Percentiles rank a stretch among this genome's conserved stretches.
Conservation (phyloP, 2,888 invertebrate genomes). For the Hofmannophila pseudospretella region DNA sequence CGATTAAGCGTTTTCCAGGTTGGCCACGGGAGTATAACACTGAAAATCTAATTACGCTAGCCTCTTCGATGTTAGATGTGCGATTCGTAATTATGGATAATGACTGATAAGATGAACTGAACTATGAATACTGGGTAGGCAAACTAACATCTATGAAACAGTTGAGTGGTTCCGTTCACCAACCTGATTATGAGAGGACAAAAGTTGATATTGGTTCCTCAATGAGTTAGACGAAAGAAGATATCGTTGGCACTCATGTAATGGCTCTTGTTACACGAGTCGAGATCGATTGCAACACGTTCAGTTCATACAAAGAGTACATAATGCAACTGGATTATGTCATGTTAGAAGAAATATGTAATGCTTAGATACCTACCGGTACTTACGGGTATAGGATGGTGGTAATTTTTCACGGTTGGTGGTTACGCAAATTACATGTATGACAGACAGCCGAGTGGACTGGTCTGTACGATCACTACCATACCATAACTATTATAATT, state of each 20-base stretch:
- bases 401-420: slow-evolving; percentile 43
- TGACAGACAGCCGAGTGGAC: slow-evolving; percentile 18
- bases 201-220: slow-evolving; percentile 15
- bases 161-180: not conserved
- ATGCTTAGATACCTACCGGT: no score
- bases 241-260: slow-evolving; percentile 22
- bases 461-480: slow-evolving; percentile 13
- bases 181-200: no score
- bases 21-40: not conserved
- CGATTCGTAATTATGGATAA: slow-evolving; percentile 1
- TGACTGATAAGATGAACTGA: no score
- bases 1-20: no score
- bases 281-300: slow-evolving; percentile 14
- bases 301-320: slow-evolving; percentile 9
- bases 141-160: no score
- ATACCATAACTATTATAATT: slow-evolving; percentile 28
- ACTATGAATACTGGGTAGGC: no score
- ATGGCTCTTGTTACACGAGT: slow-evolving; percentile 19
- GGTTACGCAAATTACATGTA: slow-evolving; percentile 30
- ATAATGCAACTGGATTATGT: slow-evolving; percentile 17
- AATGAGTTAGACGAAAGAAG: slow-evolving; percentile 17
- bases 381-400: slow-evolving; percentile 15
- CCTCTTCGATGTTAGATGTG: no score
- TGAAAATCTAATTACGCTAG: no score
- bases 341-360: no score